Percentiles rank a stretch among this genome's conserved stretches.
phyloP scores from a whole-genome alignment of 2,113 vertebrate species.

The Mustela lutreola region DNA sequence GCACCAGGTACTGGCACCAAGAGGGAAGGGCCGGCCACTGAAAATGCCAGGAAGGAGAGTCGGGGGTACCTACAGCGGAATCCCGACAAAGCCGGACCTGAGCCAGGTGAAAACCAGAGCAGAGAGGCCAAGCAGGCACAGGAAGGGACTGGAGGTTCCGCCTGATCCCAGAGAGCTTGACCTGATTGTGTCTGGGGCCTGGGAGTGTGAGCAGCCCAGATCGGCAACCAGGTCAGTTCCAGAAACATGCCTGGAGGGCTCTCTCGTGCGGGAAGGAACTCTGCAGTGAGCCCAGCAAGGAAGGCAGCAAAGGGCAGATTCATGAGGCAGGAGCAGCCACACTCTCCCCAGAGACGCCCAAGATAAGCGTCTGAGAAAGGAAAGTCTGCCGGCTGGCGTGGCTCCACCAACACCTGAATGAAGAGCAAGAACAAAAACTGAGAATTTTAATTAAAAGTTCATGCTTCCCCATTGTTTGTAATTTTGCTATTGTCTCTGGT shows the following conservation, averaged over 20 bases:
- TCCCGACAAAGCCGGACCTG: not conserved
- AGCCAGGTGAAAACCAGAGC: not conserved
- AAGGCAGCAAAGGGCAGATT: not conserved
- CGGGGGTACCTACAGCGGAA: not conserved
- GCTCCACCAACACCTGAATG: not conserved
- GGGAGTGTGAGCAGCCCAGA: not conserved
- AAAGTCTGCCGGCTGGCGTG: not conserved
- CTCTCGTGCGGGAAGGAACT: not conserved
- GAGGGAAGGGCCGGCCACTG: not conserved
- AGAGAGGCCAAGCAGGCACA: not conserved
- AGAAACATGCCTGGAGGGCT: not conserved
- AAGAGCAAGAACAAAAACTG: not conserved
- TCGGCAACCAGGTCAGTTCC: not conserved
- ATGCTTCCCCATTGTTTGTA: not conserved
- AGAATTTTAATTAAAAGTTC: slow-evolving; percentile 54
- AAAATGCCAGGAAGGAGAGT: not conserved
- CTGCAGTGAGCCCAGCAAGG: not conserved
- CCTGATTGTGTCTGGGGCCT: not conserved
- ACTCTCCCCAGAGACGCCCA: not conserved
- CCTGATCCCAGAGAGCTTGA: not conserved
- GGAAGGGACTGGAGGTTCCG: not conserved
- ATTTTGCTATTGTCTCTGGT: slow-evolving; percentile 3
- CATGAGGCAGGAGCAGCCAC: not conserved
- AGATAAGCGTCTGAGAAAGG: not conserved
- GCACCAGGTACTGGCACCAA: not conserved